phyloP scores from a whole-genome alignment of 2,113 vertebrate genomes.

The Megaleporinus macrocephalus region DNA sequence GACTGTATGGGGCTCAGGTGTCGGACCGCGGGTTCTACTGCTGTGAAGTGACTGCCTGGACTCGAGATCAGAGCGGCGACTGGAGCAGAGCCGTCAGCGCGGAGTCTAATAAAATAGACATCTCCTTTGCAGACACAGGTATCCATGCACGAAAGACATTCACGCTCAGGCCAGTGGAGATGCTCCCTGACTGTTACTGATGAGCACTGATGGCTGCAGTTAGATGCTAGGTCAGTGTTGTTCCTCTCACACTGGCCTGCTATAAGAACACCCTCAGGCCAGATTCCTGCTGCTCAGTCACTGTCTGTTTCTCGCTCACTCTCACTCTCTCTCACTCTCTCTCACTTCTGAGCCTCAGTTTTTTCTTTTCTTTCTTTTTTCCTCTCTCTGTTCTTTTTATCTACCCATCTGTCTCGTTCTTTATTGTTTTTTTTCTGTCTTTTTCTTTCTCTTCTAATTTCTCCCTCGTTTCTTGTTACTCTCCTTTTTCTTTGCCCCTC shows the following conservation, averaged over 20 bases:
- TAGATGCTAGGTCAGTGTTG: background rate
- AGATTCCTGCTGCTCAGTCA: slow-evolving; percentile 21
- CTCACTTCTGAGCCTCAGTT: too few relatives aligned
- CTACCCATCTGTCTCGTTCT: background rate
- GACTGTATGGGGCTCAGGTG: slow-evolving; percentile 88
- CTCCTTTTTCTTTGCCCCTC: too few relatives aligned
- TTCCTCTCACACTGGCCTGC: slow-evolving; percentile 1
- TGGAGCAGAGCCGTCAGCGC: slow-evolving; percentile 83
- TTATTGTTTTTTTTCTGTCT: background rate
- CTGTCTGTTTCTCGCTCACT: background rate
- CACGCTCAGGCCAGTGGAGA: background rate
- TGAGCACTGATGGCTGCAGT: background rate
- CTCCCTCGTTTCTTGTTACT: too few relatives aligned
- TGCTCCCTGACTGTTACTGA: background rate
- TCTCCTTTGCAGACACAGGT: slow-evolving; percentile 91
- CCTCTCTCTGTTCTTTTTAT: background rate
- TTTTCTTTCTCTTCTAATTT: background rate
- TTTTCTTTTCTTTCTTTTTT: background rate
- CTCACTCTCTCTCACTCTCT: background rate
- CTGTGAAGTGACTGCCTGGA: slow-evolving; percentile 90
- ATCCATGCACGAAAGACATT: background rate
- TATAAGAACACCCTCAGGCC: slow-evolving; percentile 17
- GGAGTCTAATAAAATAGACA: slow-evolving; percentile 87
- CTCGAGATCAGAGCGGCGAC: slow-evolving; percentile 77
- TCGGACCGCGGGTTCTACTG: slow-evolving; percentile 89